Base-by-base conservation (phyloP, 2,113 vertebrate genomes). In the Xyrauchen texanus region DNA sequence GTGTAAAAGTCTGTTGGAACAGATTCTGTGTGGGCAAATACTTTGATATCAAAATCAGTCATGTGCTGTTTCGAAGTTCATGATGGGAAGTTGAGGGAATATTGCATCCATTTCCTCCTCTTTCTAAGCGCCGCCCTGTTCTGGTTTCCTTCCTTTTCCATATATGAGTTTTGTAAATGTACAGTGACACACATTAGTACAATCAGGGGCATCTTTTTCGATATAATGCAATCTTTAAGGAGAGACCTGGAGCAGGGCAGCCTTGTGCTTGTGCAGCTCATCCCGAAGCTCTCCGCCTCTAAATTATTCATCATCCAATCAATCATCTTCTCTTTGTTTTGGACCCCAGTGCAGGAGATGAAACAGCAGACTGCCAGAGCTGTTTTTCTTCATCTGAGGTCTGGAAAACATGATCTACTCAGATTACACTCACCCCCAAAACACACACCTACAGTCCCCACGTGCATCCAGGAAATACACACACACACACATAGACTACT, bases 241-340 rank as follows among this genome's bases (percentile, higher is more conserved):
- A 78, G 85, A 68, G 80, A 88, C 88, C n/a, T 79, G 81, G 78
- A 85, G 82, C 81, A 80, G 82, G 75, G 82, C 75, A 68, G 65
- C 71, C 88, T 42, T 67, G 55, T 55, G 77, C 85, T 74, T 77
- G n/a, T 71, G 64, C 88, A 84, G 76, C 87, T 86, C 89, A 76
- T 92, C 91, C 89, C 88, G 87, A 87, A 87, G 88, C 90, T 87
- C 90, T 91, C 88, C 82, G 83, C 86, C 88, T 90, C 91, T 94
- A 93, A 94, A 94, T 94, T 92, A 94, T 94, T 93, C 90, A 94
- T 94, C 89, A 89, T 93, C 90, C 92, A 94, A 93, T 93, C 93
- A 93, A 93, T 93, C 90, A 92, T 91, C 90, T 93, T 93, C 90
- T 93, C 92, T 94, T 92, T 93, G 92, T 93, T 94, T 94, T 94